Evolutionary conservation across 2,797 vertebrate genomes (phyloP).

Genomic region (Notoglanidium macrostoma): DNA sequence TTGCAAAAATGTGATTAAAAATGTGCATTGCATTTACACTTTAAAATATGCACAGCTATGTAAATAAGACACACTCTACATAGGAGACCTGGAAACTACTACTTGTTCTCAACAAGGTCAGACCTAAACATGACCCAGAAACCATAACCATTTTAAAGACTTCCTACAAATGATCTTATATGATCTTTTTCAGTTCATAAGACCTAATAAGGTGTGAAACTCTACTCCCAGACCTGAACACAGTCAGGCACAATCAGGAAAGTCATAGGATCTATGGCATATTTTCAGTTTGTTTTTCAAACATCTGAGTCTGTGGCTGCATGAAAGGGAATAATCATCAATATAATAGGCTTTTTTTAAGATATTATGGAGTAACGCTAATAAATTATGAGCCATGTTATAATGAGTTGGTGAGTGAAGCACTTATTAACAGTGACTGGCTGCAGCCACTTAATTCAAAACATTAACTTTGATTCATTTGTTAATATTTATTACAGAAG

Average conservation of each 20-base stretch:
- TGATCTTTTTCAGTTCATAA: neutral
- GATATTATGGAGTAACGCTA: constrained; percentile 74
- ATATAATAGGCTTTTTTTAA: constrained; percentile 75
- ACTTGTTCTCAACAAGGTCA: neutral
- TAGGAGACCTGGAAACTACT: neutral
- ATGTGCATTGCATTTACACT: neutral
- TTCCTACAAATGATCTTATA: neutral
- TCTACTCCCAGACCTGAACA: neutral
- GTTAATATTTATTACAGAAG: constrained; percentile 75
- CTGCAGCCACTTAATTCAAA: constrained; percentile 76
- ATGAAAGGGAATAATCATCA: constrained; percentile 62
- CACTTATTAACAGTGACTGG: constrained; percentile 73
- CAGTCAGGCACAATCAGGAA: neutral
- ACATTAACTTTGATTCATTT: constrained; percentile 76
- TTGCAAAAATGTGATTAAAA: neutral
- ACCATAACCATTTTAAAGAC: neutral
- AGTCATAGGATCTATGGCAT: neutral
- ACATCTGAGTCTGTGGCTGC: constrained; percentile 68
- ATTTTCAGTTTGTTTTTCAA: constrained; percentile 52
- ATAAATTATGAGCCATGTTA: constrained; percentile 77
- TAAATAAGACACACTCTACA: neutral
- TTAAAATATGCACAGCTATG: neutral
- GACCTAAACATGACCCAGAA: neutral
- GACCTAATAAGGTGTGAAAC: neutral
- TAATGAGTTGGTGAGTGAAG: constrained; percentile 73